phyloP scores from a whole-genome alignment of 2,113 vertebrate species.

The Zosterops borbonicus region DNA sequence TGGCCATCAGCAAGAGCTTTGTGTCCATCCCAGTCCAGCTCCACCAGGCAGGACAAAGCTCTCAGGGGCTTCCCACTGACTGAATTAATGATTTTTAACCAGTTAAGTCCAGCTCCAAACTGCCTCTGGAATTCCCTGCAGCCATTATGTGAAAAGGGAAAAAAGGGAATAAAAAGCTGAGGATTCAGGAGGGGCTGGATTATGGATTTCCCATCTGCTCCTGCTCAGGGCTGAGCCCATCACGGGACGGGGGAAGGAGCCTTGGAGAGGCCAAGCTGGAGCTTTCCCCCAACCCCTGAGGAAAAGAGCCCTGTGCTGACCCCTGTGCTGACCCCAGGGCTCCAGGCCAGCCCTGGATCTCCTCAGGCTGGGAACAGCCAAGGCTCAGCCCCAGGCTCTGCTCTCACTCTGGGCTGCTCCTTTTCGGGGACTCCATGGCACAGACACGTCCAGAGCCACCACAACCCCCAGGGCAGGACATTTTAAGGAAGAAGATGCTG shows the following conservation, averaged over 20 bases:
- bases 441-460: not conserved
- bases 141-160: not conserved
- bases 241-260: not conserved
- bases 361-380: constrained; percentile 16
- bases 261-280: not conserved
- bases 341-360: not conserved
- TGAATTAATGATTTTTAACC: not conserved
- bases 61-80: not conserved
- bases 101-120: not conserved
- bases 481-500: not conserved
- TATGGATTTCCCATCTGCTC: constrained; percentile 11
- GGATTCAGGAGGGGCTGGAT: not conserved
- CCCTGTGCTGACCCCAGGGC: constrained; percentile 3
- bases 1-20: not conserved
- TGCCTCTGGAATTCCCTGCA: not conserved
- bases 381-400: not conserved
- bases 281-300: not conserved
- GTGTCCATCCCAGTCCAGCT: not conserved
- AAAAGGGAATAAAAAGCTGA: not conserved
- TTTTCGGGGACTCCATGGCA: not conserved
- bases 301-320: constrained; percentile 26
- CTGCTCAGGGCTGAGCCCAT: not conserved
- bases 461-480: accelerated
- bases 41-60: not conserved
- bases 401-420: not conserved